Base-by-base conservation (phyloP, 2,888 invertebrate genomes). In the Synergus itoensis region DNA sequence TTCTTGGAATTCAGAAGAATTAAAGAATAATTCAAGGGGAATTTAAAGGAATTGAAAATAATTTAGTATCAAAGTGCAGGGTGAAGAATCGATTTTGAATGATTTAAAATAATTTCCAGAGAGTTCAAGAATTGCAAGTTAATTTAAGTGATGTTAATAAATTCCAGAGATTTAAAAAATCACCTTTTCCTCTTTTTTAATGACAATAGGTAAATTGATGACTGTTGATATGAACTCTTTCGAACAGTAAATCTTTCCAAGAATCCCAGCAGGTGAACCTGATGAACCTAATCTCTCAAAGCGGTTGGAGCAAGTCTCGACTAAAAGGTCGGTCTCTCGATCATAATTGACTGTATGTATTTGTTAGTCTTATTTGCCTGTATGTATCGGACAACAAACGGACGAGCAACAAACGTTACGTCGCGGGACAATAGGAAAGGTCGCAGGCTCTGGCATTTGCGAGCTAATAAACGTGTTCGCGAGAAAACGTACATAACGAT, bases 351-450 rank as follows among this genome's bases (percentile, higher is more conserved):
- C 9, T 73, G 1, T 63, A 67, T 67, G 28, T 36, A 73, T 73
- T 73, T 73, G 73, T 73, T 28, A 16, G 53, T 45, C 40, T 65
- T 65, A 18, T 65, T 73, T 43, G 73, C 73, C 16, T 73, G 53
- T 4, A 18, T 65, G 65, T 41, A 65, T 65, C 3, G 41, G 2
- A 9, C n/a, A 64, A 63, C 36, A 65, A 43, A 65, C 80, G 78
- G 81, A 80, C 79, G 81, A 83, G 79, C 76, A 36, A 36, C 36
- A 36, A 36, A 83, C 57, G 81, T 82, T 84, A 84, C 79, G 80
- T 83, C 82, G 78, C 82, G 79, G 79, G 84, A 87, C 87, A 88
- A 88, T 88, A 82, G 85, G 78, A 88, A 88, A 88, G 87, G 86
- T 87, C 86, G 84, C 80, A 69, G 81, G 79, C 65, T 85, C 77